A percentile compares a stretch with the other conserved stretches of the same genome.
Evolutionary conservation across 1,140 invertebrate species (phyloP).

Genomic region (Drosophila nannoptera): DNA sequence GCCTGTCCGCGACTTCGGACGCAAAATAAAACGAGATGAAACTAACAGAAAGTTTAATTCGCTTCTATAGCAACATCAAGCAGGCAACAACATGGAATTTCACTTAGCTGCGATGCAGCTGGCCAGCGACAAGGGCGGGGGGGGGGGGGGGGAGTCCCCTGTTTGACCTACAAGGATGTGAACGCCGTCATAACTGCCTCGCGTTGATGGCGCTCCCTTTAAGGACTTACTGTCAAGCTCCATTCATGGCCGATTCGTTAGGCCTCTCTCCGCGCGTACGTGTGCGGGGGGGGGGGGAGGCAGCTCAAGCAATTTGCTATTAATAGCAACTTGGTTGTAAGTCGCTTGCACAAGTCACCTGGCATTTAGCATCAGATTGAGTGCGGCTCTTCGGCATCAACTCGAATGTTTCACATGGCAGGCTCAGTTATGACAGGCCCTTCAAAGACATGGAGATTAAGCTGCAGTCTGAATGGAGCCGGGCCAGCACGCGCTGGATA

Average conservation of each 20-base stretch:
- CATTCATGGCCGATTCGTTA: constrained; percentile 10
- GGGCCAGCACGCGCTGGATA: too few relatives aligned
- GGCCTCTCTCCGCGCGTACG: not conserved
- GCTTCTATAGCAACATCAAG: constrained; percentile 31
- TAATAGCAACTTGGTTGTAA: constrained; percentile 48
- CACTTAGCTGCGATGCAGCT: constrained; percentile 45
- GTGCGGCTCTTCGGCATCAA: constrained; percentile 32
- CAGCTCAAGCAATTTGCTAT: constrained; percentile 55
- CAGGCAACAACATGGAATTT: constrained; percentile 52
- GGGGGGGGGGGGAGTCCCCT: not conserved
- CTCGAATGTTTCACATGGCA: constrained; percentile 46
- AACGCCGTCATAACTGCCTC: constrained; percentile 54
- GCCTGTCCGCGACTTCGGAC: constrained; percentile 25
- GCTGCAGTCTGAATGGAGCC: not conserved
- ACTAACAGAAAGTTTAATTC: constrained; percentile 36
- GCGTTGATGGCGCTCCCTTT: constrained; percentile 36
- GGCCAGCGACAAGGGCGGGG: not conserved
- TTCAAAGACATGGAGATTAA: constrained; percentile 14
- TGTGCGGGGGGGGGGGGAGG: constrained; percentile 10
- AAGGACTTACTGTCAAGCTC: constrained; percentile 45
- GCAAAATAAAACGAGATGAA: constrained; percentile 11
- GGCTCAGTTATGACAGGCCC: constrained; percentile 42
- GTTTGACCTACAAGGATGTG: constrained; percentile 27
- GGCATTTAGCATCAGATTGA: constrained; percentile 23
- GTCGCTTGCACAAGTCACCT: constrained; percentile 3